These are phyloP conservation scores for Vultur gryphus DNA, from an alignment of 2,797 vertebrate species.

Conservation along the genomic window DNA sequence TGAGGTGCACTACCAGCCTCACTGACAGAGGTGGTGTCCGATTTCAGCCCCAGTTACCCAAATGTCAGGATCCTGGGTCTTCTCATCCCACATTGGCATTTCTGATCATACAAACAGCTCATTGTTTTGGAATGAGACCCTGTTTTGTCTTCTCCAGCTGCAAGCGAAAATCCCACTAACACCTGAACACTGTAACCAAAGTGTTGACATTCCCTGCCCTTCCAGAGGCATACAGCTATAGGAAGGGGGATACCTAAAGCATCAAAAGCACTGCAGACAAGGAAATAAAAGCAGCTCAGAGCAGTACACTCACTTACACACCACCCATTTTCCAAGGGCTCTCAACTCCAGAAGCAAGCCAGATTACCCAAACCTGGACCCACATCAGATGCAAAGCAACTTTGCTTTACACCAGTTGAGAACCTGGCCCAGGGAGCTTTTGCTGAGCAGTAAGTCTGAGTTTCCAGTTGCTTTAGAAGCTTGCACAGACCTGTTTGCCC, in stretches of 20 bases:
- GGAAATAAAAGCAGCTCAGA: neutral
- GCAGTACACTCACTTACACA: neutral
- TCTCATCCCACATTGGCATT: neutral
- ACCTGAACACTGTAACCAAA: neutral
- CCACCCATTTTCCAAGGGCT: neutral
- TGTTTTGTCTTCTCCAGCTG: neutral
- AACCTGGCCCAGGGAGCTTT: neutral
- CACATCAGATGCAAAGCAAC: neutral
- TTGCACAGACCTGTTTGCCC: conserved; percentile 43
- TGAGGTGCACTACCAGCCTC: neutral
- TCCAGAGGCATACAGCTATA: neutral
- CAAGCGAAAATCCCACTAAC: neutral
- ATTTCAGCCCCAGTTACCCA: neutral
- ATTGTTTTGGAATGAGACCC: neutral
- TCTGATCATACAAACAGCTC: neutral
- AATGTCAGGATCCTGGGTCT: neutral
- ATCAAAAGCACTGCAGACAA: neutral
- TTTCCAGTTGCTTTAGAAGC: conserved; percentile 13
- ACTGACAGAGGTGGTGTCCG: neutral
- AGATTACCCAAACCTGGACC: neutral
- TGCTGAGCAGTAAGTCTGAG: neutral
- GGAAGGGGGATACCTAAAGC: neutral
- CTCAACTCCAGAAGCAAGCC: neutral
- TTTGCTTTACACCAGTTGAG: neutral
- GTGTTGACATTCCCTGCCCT: neutral